Percentiles rank a stretch among this genome's conserved stretches.
Conservation (phyloP, 2,888 invertebrate genomes). For the Timema cristinae region DNA sequence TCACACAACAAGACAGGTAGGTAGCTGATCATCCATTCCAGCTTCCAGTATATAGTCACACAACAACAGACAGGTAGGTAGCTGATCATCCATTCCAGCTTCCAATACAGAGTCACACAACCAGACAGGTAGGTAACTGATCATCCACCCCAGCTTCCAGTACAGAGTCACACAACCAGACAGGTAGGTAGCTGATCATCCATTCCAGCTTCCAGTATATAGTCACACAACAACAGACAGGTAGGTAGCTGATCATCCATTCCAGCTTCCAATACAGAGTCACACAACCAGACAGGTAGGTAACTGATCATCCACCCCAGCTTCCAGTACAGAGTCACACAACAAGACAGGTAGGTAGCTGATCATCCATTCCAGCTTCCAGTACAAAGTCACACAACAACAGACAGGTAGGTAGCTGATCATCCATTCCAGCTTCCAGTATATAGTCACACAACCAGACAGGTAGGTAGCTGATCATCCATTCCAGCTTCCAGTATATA, state of each 20-base stretch:
- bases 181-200: conserved; percentile 58
- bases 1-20: conserved; percentile 78
- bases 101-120: too few species aligned
- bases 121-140: conserved; percentile 34
- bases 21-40: conserved; percentile 63
- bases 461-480: too few species aligned
- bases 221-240: conserved; percentile 78
- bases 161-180: conserved; percentile 80
- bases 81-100: not conserved
- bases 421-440: too few species aligned
- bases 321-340: too few species aligned
- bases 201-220: conserved; percentile 78
- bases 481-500: too few species aligned
- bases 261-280: conserved; percentile 75
- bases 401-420: conserved; percentile 59
- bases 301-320: not conserved
- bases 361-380: conserved; percentile 74
- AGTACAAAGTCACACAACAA: conserved; percentile 77
- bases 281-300: conserved; percentile 75
- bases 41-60: conserved; percentile 74
- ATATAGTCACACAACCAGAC: too few species aligned
- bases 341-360: too few species aligned
- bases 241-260: conserved; percentile 61
- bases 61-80: conserved; percentile 72
- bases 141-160: conserved; percentile 75